A percentile compares a stretch with the other conserved stretches of the same genome.
These are phyloP conservation scores for Solea senegalensis DNA, from an alignment of 2,113 vertebrate genomes.

Conservation along the genomic window DNA sequence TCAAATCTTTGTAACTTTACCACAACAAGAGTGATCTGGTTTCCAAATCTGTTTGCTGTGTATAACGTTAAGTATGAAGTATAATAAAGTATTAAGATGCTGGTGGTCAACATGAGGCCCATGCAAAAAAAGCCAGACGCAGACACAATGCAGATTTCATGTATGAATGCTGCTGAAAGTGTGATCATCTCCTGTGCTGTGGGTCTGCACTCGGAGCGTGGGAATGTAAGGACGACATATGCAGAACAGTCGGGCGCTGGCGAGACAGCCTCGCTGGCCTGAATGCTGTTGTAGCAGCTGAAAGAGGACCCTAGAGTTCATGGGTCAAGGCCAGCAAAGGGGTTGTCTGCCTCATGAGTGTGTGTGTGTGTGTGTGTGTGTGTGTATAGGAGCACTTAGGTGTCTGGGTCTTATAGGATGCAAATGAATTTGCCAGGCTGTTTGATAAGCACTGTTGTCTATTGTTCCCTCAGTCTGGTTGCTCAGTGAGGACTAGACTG, in stretches of 20 bases:
- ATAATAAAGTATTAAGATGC: neutral
- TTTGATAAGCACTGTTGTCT: conserved; percentile 60
- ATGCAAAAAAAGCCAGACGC: conserved; percentile 48
- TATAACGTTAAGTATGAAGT: too few relatives aligned
- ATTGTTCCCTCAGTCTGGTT: conserved; percentile 67
- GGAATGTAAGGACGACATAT: conserved; percentile 73
- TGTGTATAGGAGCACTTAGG: conserved; percentile 42
- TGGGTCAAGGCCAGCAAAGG: conserved; percentile 85
- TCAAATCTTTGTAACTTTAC: too few relatives aligned
- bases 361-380: conserved; percentile 48
- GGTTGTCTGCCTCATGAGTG: conserved; percentile 59
- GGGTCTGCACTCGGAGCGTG: conserved; percentile 68
- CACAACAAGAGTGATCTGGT: too few relatives aligned
- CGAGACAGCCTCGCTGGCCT: conserved; percentile 74
- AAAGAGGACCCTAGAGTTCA: conserved; percentile 81
- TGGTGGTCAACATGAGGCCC: conserved; percentile 1
- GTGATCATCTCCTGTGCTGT: conserved; percentile 22
- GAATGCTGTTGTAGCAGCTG: conserved; percentile 79
- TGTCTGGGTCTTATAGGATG: conserved; percentile 70
- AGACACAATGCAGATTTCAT: conserved; percentile 55
- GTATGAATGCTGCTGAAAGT: conserved; percentile 53
- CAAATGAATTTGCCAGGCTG: conserved; percentile 71
- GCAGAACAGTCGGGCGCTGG: conserved; percentile 69
- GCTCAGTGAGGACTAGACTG: conserved; percentile 46
- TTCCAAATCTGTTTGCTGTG: too few relatives aligned